Conservation (phyloP, 2,113 vertebrate species). For the Lophochroa leadbeateri region DNA sequence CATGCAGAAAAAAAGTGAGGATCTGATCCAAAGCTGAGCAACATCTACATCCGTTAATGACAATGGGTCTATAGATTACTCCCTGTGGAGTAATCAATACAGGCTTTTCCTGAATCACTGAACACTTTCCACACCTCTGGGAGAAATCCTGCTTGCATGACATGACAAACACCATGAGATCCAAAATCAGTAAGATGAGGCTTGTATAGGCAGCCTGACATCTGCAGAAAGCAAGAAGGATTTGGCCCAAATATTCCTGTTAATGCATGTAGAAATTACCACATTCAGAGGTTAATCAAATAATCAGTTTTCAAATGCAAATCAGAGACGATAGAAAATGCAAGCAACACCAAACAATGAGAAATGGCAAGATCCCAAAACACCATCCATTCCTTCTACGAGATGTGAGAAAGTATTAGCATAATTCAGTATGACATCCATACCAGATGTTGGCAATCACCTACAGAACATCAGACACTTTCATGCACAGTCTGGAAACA, state of each 20-base stretch:
- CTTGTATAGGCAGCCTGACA: not conserved
- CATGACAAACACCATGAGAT: not conserved
- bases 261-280: constrained; percentile 29
- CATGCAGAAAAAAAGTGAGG: constrained; percentile 3
- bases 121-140: constrained; percentile 1
- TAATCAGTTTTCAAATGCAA: constrained; percentile 17
- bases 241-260: constrained; percentile 49
- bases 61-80: not conserved
- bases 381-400: not conserved
- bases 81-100: not conserved
- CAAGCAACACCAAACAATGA: constrained; percentile 71
- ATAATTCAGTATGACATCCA: constrained; percentile 44
- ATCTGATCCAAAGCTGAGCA: not conserved
- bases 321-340: constrained; percentile 36
- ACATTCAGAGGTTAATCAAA: constrained; percentile 36
- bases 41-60: not conserved
- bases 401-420: constrained; percentile 45
- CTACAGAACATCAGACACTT: not conserved
- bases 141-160: constrained; percentile 24
- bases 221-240: constrained; percentile 31
- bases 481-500: not conserved
- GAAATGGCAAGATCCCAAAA: constrained; percentile 47
- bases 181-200: not conserved
- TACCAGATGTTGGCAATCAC: constrained; percentile 73
- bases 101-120: constrained; percentile 27